Conservation (phyloP, 2,797 vertebrate genomes). For the Semotilus atromaculatus region DNA sequence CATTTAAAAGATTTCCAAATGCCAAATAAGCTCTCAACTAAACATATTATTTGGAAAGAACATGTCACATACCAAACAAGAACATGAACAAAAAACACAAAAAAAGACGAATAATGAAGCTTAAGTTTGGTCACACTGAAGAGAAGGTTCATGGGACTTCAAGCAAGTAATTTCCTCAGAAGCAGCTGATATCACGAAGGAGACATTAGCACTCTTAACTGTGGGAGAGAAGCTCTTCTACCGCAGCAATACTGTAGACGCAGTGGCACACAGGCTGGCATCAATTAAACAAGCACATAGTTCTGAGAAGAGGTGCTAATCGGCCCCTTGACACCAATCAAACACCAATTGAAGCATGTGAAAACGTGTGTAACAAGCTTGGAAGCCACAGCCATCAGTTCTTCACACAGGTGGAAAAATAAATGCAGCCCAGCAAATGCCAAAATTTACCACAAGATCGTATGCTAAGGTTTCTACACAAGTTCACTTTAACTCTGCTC, state of each 20-base stretch:
- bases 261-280: constrained; percentile 30
- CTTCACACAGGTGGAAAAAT: constrained; percentile 45
- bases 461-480: neutral
- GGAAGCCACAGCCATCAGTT: constrained; percentile 21
- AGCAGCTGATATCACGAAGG: neutral
- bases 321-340: constrained; percentile 51
- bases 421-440: constrained; percentile 35
- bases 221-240: neutral
- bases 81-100: neutral
- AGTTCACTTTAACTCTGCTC: neutral
- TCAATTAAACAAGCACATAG: constrained; percentile 46
- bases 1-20: neutral
- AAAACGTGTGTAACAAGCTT: constrained; percentile 43
- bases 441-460: constrained; percentile 15
- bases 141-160: neutral
- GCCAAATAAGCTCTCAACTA: neutral
- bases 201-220: neutral
- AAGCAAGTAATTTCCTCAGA: neutral
- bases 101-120: neutral
- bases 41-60: neutral
- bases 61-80: neutral
- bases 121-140: neutral
- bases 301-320: constrained; percentile 53
- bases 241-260: neutral
- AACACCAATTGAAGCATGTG: constrained; percentile 37